Base-by-base conservation (phyloP, 2,888 invertebrate genomes). In the Odontocerum albicorne region DNA sequence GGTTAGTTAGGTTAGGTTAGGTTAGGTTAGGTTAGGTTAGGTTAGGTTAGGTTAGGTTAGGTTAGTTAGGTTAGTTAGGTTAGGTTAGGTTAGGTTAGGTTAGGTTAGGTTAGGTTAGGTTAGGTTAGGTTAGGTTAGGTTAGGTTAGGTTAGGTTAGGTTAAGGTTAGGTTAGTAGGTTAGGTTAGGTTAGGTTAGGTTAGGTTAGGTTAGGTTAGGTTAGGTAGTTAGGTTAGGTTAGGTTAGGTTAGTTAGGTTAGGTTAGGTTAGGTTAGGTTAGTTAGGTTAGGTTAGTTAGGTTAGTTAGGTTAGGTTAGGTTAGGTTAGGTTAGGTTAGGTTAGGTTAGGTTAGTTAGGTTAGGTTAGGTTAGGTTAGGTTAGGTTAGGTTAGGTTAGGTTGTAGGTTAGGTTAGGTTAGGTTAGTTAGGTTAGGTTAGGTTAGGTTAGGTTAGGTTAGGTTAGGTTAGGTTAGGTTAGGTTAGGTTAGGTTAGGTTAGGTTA, bases 181-280 rank as follows among this genome's bases (percentile, higher is more conserved):
- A 27, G 27, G 53, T 27, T 27, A 27, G 27, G 27, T 27, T 27
- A 7, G 27, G 27, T 27, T 27, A 27, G 27, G 53, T 27, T 27
- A 27, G 27, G 27, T 27, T 27, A 7, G 8, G n/a, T n/a, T n/a
- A 8, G 27, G 27, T 27, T 27, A 27, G 27, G 27, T 27, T 27
- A 27, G 27, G 27, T 7, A 8, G 27, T 27, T 6, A 8, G 6
- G 6, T 6, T 6, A 27, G n/a, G n/a, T n/a, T n/a, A n/a, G n/a
- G n/a, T n/a, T n/a, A n/a, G 49, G 38, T 50, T 42, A 42, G 49
- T 42, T 49, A 49, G 49, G 49, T 49, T 49, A 42, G 49, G 49
- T 49, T 49, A 49, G 49, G 49, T 49, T 49, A 49, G 49, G 49
- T 49, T 49, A 49, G 49, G 49, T n/a, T n/a, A n/a, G n/a, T n/a